Conservation (phyloP, 2,113 vertebrate species). For the Plectropomus leopardus region DNA sequence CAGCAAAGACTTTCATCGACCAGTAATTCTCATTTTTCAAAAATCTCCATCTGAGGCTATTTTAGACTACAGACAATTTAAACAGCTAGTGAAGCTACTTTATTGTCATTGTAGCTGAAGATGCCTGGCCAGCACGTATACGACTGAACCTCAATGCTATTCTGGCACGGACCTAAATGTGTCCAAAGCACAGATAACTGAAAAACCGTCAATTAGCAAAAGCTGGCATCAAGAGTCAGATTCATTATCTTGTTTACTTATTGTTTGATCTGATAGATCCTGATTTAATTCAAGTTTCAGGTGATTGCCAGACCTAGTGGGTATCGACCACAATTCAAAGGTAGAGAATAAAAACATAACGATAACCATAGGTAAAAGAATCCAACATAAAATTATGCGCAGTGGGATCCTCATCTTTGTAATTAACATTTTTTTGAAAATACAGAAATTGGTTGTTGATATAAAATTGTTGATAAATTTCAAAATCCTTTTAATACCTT, state of each 20-base stretch:
- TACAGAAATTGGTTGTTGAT: background rate
- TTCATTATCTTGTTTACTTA: background rate
- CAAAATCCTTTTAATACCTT: background rate
- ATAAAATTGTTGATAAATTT: background rate
- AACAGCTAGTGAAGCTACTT: background rate
- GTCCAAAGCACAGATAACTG: too few species aligned
- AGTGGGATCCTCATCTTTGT: background rate
- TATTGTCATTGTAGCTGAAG: background rate
- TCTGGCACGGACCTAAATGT: background rate
- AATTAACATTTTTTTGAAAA: too few species aligned
- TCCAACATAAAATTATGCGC: background rate
- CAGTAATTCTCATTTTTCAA: conserved; percentile 19
- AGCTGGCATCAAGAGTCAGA: background rate
- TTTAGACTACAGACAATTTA: conserved; percentile 3
- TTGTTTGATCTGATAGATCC: background rate
- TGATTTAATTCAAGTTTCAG: background rate
- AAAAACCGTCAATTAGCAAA: too few species aligned
- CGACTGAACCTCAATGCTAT: background rate
- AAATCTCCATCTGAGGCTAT: conserved; percentile 16
- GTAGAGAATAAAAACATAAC: background rate
- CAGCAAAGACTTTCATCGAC: conserved; percentile 39
- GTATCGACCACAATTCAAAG: background rate
- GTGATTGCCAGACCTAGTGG: background rate
- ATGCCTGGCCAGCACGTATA: background rate
- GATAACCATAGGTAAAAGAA: background rate